Base-by-base conservation (phyloP, 2,888 invertebrate species). In the Tethea ocularis region DNA sequence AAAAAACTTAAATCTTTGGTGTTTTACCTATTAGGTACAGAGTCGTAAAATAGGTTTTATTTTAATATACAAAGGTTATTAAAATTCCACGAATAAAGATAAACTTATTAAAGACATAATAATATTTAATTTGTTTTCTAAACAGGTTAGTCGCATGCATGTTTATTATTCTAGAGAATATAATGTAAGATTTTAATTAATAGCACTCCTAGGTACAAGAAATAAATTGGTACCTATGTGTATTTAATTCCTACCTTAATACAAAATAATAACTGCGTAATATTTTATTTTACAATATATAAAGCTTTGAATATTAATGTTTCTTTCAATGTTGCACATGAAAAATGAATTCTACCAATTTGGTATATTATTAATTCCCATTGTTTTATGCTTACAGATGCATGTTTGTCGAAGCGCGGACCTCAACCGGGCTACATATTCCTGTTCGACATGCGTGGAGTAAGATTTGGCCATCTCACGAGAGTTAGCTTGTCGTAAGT, bases 391-490 rank as follows among this genome's bases (percentile, higher is more conserved):
- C 61, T 88, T 87, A 22, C 86, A 93, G 95, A 96, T 75, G 91
- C 93, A 17, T 94, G 94, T 60, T 80, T 95, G 0, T 87, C 90
- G 69, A 89, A 91, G 57, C 84, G 94, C 5, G 95, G 96, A 1
- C 95, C 95, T 4, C 93, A 94, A 11, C 93, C 94, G 0, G 96
- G 96, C 0, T 93, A 94, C 63, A 89, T 96, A 26, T 94, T 96
- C 75, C 87, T 96, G 0, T 95, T 96, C 66, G 96, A 96, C 77
- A 95, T 96, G 94, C 86, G 87, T 46, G 95, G 95, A 0, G 95
- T 95, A 0, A 92, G 91, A 62, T 81, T 95, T 23, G 92, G 94
- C 0, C 95, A 96, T 77, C 77, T 96, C 15, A 93, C 94, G 2
- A 84, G 94, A 71, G 84, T 95, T 17, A 94, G 94, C 61, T 83